Percentiles rank a stretch among this genome's conserved stretches.
Conservation (phyloP, 2,113 vertebrate genomes). For the Macquaria australasica region DNA sequence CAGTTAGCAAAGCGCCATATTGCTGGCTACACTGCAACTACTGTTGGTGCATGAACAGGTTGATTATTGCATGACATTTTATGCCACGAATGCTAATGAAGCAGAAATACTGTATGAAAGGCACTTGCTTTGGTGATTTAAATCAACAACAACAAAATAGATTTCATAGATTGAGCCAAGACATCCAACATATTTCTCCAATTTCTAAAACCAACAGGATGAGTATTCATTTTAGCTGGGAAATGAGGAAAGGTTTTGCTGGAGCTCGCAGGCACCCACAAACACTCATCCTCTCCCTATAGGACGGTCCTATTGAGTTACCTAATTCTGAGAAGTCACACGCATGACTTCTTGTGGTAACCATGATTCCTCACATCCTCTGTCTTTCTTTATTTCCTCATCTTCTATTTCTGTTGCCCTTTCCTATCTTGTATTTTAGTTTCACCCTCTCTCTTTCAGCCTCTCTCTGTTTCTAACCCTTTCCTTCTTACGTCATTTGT, state of each 20-base stretch:
- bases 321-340: slow-evolving; percentile 48
- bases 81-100: slow-evolving; percentile 17
- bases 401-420: slow-evolving; percentile 44
- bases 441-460: slow-evolving; percentile 10
- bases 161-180: background rate
- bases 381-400: background rate
- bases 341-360: slow-evolving; percentile 30
- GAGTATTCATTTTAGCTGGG: slow-evolving; percentile 22
- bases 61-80: slow-evolving; percentile 26
- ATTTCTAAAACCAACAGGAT: slow-evolving; percentile 9
- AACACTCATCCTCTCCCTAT: slow-evolving; percentile 23
- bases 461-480: slow-evolving; percentile 31
- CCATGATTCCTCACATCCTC: slow-evolving; percentile 21
- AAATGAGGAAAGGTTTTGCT: slow-evolving; percentile 19
- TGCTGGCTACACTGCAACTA: slow-evolving; percentile 6
- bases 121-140: slow-evolving; percentile 9
- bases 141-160: background rate
- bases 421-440: slow-evolving; percentile 39
- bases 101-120: background rate
- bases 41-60: slow-evolving; percentile 31
- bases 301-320: slow-evolving; percentile 45
- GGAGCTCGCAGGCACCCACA: slow-evolving; percentile 21
- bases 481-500: slow-evolving; percentile 56
- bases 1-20: background rate
- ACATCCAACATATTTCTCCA: background rate